phyloP scores from a whole-genome alignment of 1,140 invertebrate species.

The Drosophila grimshawi region DNA sequence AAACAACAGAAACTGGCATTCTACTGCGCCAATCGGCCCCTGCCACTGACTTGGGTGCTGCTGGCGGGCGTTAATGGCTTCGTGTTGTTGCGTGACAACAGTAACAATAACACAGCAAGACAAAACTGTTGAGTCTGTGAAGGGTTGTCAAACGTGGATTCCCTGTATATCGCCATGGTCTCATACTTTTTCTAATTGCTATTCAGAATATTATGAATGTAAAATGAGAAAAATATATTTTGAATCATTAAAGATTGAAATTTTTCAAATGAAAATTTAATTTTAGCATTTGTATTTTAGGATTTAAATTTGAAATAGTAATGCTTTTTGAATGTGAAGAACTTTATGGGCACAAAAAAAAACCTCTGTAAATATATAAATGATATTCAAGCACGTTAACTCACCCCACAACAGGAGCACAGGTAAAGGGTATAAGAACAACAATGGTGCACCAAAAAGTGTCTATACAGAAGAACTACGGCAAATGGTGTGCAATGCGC shows the following conservation, averaged over 20 bases:
- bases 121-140: background rate
- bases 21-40: background rate
- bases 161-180: background rate
- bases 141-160: background rate
- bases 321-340: background rate
- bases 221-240: no score
- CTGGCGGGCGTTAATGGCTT: constrained; percentile 60
- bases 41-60: constrained; percentile 20
- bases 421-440: constrained; percentile 13
- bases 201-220: no score
- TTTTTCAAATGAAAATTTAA: no score
- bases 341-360: no score
- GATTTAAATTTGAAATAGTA: no score
- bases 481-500: constrained; percentile 33
- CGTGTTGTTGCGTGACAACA: constrained; percentile 56
- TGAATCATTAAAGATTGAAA: no score
- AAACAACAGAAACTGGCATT: constrained; percentile 11
- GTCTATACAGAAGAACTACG: constrained; percentile 8
- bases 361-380: no score
- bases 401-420: no score
- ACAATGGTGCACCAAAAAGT: constrained; percentile 24
- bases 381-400: no score
- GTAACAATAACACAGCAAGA: constrained; percentile 28
- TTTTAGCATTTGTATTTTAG: no score
- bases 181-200: no score